These are phyloP conservation scores for Hydropotes inermis DNA, from an alignment of 2,113 vertebrate species.

Conservation along the genomic window DNA sequence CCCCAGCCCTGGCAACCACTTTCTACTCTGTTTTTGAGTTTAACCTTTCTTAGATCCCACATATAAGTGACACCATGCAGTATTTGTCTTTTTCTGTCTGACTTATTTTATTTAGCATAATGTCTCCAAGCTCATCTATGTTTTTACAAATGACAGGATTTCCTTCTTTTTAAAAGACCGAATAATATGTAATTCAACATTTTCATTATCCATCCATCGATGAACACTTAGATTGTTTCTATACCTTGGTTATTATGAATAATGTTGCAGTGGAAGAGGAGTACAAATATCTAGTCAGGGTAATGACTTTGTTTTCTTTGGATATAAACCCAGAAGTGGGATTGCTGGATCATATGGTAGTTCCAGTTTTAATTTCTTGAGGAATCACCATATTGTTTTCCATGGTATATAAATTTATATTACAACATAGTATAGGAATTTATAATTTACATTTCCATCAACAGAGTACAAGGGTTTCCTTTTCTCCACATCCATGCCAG, in stretches of 20 bases:
- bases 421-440: not conserved
- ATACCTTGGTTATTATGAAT: not conserved
- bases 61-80: not conserved
- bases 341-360: not conserved
- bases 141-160: not conserved
- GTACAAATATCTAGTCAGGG: not conserved
- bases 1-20: not conserved
- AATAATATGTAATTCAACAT: not conserved
- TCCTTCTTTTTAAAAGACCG: not conserved
- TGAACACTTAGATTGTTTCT: not conserved
- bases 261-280: not conserved
- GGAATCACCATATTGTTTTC: not conserved
- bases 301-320: not conserved
- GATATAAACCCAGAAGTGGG: not conserved
- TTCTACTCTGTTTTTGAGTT: not conserved
- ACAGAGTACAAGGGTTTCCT: not conserved
- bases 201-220: not conserved
- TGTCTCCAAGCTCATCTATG: not conserved
- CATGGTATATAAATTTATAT: not conserved
- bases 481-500: not conserved
- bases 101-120: not conserved
- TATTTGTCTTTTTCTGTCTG: not conserved
- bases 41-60: not conserved
- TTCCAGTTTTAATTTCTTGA: not conserved
- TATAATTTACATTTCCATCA: not conserved